phyloP scores from a whole-genome alignment of 2,888 invertebrate genomes.

The Eucera pruinosa region DNA sequence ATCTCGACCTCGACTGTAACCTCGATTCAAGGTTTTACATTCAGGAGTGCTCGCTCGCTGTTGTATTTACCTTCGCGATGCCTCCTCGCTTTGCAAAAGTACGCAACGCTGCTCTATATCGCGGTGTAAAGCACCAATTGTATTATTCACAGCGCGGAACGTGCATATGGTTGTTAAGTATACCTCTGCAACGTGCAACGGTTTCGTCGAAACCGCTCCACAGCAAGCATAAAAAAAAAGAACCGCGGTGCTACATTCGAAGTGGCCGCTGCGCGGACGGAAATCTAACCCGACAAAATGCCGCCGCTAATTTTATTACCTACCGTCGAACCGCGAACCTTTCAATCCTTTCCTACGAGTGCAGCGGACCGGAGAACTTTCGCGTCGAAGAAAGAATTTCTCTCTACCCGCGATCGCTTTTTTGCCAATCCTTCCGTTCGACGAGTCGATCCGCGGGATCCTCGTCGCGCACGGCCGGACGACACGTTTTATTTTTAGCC shows the following conservation, averaged over 20 bases:
- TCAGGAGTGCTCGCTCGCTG: background rate
- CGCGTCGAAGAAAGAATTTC: too few species aligned
- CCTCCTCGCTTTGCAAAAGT: conserved; percentile 22
- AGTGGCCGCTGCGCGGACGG: background rate
- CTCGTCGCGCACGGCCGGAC: too few species aligned
- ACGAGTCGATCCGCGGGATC: too few species aligned
- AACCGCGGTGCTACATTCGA: background rate
- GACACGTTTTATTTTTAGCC: too few species aligned
- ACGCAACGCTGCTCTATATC: background rate
- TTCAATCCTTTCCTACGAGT: too few species aligned
- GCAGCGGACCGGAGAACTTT: too few species aligned
- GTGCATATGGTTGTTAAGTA: conserved; percentile 25
- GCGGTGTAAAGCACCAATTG: conserved; percentile 26
- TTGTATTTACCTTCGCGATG: conserved; percentile 19
- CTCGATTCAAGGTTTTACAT: conserved; percentile 46
- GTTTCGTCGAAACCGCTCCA: conserved; percentile 6
- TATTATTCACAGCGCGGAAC: conserved; percentile 37
- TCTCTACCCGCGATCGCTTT: too few species aligned
- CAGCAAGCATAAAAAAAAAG: background rate
- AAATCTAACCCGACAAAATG: conserved; percentile 13
- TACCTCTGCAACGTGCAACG: conserved; percentile 14
- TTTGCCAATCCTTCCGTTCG: too few species aligned
- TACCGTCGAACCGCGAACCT: too few species aligned
- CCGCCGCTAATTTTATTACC: conserved; percentile 28
- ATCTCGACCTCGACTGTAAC: conserved; percentile 53